phyloP scores from a whole-genome alignment of 2,888 invertebrate species.

The Pollenia labialis region DNA sequence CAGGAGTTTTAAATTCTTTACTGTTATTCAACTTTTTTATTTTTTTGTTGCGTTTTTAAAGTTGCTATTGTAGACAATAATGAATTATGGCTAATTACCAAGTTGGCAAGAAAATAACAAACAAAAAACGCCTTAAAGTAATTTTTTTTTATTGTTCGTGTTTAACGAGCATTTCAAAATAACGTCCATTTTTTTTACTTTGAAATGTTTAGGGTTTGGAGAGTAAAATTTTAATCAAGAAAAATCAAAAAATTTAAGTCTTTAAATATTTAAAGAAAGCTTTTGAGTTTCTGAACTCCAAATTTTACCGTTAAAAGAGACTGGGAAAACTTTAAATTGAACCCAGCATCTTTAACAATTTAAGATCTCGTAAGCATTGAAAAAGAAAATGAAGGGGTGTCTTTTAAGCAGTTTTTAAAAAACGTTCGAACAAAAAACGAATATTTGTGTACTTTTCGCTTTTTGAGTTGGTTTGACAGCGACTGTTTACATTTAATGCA shows the following conservation, averaged over 20 bases:
- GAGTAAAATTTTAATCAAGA: neutral
- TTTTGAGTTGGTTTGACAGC: too few species aligned
- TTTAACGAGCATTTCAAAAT: conserved; percentile 19
- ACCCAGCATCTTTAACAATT: too few species aligned
- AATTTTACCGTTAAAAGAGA: too few species aligned
- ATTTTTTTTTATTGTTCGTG: neutral
- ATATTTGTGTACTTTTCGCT: too few species aligned
- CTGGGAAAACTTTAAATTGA: too few species aligned
- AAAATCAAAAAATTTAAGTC: neutral
- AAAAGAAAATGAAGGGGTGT: too few species aligned
- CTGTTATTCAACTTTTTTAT: neutral
- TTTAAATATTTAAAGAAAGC: neutral
- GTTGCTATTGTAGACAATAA: conserved; percentile 31
- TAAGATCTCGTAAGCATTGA: too few species aligned
- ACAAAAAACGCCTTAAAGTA: conserved; percentile 59
- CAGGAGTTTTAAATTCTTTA: conserved; percentile 55
- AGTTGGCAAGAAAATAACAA: conserved; percentile 51
- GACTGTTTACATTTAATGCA: too few species aligned
- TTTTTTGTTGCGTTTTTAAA: neutral
- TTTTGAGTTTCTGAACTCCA: too few species aligned
- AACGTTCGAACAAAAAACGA: too few species aligned
- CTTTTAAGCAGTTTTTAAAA: too few species aligned
- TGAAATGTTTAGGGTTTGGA: conserved; percentile 21
- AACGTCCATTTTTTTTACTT: conserved; percentile 21
- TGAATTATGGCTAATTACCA: conserved; percentile 70